A percentile compares a stretch with the other conserved stretches of the same genome.
These are phyloP conservation scores for Quiscalus mexicanus DNA, from an alignment of 2,113 vertebrate genomes.

Conservation along the genomic window DNA sequence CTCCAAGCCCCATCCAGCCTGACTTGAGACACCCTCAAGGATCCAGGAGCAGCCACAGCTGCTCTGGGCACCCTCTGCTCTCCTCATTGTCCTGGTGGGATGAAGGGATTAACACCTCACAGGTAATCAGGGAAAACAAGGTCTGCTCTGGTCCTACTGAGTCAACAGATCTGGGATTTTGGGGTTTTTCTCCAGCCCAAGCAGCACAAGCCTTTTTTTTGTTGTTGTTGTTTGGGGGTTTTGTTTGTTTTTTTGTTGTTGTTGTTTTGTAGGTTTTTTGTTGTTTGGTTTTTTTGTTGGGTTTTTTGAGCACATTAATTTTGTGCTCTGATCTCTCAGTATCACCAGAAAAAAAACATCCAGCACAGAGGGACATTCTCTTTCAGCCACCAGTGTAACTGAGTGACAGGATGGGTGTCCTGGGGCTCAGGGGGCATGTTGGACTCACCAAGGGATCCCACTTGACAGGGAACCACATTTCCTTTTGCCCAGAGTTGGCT, in stretches of 20 bases:
- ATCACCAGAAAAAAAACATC: not conserved
- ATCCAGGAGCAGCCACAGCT: not conserved
- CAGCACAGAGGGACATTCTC: not conserved
- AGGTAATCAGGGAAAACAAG: not conserved
- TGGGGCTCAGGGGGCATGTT: accelerated
- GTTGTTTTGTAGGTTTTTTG: not conserved
- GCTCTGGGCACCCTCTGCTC: not conserved
- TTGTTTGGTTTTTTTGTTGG: not conserved
- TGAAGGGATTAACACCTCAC: not conserved
- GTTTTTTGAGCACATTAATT: not conserved
- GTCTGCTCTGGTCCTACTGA: not conserved
- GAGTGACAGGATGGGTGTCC: not conserved
- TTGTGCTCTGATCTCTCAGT: not conserved
- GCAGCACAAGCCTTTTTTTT: not conserved
- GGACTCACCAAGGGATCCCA: not conserved
- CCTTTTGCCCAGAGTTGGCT: not conserved
- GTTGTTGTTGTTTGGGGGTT: no score
- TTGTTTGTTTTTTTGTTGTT: not conserved
- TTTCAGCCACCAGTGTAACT: accelerated
- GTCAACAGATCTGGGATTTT: not conserved
- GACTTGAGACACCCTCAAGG: not conserved
- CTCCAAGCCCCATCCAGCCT: not conserved
- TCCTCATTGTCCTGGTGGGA: accelerated
- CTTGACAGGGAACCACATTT: not conserved
- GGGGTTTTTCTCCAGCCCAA: not conserved